Conservation (phyloP, 1,140 invertebrate genomes). For the Solen grandis region DNA sequence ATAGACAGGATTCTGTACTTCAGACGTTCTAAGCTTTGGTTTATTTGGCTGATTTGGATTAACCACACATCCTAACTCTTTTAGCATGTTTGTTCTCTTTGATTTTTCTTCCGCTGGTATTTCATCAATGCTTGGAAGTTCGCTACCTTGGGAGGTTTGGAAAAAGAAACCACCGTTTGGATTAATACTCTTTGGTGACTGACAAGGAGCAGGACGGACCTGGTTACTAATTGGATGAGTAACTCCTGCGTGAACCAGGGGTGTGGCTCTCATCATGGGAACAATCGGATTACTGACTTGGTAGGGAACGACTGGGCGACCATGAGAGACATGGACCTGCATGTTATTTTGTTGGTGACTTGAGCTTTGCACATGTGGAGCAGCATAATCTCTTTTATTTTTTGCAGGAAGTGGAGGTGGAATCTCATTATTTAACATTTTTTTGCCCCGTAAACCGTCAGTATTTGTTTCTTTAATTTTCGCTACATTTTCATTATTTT, state of each 20-base stretch:
- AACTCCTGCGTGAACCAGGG: slow-evolving; percentile 66
- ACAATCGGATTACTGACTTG: slow-evolving; percentile 59
- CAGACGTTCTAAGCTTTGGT: slow-evolving; percentile 40
- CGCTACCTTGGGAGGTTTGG: slow-evolving; percentile 16
- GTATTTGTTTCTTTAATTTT: too few relatives aligned
- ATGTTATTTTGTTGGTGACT: neutral
- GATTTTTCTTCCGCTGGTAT: slow-evolving; percentile 64
- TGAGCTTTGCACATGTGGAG: neutral
- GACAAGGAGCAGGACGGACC: slow-evolving; percentile 61
- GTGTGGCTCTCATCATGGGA: slow-evolving; percentile 64
- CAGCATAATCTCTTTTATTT: neutral
- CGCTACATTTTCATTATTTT: neutral
- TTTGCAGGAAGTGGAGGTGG: slow-evolving; percentile 44
- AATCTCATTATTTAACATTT: slow-evolving; percentile 26
- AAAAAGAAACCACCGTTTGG: neutral
- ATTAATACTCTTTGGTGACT: slow-evolving; percentile 52
- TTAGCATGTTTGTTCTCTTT: slow-evolving; percentile 65
- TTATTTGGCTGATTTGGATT: slow-evolving; percentile 60
- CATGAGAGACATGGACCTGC: slow-evolving; percentile 7
- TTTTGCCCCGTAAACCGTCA: too few relatives aligned
- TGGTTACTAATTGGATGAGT: slow-evolving; percentile 60
- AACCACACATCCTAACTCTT: slow-evolving; percentile 64
- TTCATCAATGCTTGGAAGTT: slow-evolving; percentile 56
- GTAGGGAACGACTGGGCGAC: slow-evolving; percentile 38
- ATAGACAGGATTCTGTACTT: neutral